Conservation (phyloP, 1,140 invertebrate genomes). For the Caenorhabditis briggsae region DNA sequence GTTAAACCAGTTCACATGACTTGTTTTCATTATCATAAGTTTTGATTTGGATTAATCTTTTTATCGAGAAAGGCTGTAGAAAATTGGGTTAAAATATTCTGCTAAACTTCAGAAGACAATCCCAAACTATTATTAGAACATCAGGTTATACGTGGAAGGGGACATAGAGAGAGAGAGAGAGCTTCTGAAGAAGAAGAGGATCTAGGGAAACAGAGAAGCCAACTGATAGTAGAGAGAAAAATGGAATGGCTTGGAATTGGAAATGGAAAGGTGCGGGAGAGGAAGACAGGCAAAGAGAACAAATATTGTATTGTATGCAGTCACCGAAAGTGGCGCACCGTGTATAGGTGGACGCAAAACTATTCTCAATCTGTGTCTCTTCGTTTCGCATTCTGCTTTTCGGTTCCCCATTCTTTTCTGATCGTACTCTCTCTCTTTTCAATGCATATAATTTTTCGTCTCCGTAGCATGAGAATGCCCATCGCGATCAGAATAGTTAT, state of each 20-base stretch:
- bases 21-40: too few relatives aligned
- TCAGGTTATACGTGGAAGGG: conserved; percentile 3
- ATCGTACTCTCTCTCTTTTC: conserved; percentile 32
- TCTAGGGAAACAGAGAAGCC: not conserved
- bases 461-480: not conserved
- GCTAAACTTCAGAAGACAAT: not conserved
- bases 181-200: not conserved
- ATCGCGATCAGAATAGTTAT: conserved; percentile 47
- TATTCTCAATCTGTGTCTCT: conserved; percentile 43
- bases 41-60: too few relatives aligned
- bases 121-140: not conserved
- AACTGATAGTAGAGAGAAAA: conserved; percentile 40
- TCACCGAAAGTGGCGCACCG: conserved; percentile 52
- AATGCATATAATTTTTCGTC: conserved; percentile 13
- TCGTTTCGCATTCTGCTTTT: not conserved
- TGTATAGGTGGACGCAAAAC: conserved; percentile 45
- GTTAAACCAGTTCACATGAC: too few relatives aligned
- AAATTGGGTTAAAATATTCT: too few relatives aligned
- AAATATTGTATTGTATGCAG: conserved; percentile 56
- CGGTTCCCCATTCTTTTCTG: not conserved
- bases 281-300: conserved; percentile 15
- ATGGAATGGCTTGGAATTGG: conserved; percentile 10
- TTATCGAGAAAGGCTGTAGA: too few relatives aligned
- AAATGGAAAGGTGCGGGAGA: conserved; percentile 16
- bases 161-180: not conserved